Evolutionary conservation across 2,888 invertebrate genomes (phyloP).

Genomic region (Patella pellucida): DNA sequence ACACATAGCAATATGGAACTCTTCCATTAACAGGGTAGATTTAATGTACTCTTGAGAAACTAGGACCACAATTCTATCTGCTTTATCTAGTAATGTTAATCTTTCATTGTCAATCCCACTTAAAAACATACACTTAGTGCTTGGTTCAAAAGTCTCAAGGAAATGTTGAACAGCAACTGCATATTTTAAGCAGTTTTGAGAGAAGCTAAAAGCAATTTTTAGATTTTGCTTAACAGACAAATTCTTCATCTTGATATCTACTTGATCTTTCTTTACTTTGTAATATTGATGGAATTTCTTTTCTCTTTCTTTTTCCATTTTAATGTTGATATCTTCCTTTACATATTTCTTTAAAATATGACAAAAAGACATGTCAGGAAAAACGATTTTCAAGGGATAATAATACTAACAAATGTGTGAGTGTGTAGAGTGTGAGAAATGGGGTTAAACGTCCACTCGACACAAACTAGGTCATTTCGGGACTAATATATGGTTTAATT

Average conservation of each 20-base stretch:
- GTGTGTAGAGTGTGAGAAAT: too few relatives aligned
- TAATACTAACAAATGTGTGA: too few relatives aligned
- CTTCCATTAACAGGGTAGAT: constrained; percentile 53
- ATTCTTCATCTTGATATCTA: neutral
- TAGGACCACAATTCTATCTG: constrained; percentile 54
- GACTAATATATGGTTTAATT: too few relatives aligned
- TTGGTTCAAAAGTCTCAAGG: constrained; percentile 28
- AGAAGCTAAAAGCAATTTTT: constrained; percentile 32
- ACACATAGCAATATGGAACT: constrained; percentile 57
- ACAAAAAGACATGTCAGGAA: too few relatives aligned
- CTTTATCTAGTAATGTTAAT: constrained; percentile 47
- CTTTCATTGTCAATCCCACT: constrained; percentile 35
- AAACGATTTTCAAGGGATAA: too few relatives aligned
- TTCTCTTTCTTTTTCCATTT: constrained; percentile 13
- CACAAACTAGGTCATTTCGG: too few relatives aligned
- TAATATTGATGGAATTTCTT: constrained; percentile 15
- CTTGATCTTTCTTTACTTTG: neutral
- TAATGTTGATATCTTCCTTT: too few relatives aligned
- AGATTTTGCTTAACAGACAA: neutral
- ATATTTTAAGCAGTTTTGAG: constrained; percentile 29
- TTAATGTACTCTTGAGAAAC: constrained; percentile 53
- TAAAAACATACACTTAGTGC: constrained; percentile 36
- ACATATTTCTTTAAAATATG: too few relatives aligned
- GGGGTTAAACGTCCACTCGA: too few relatives aligned
- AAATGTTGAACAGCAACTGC: constrained; percentile 28